Percentiles rank a stretch among this genome's conserved stretches.
Conservation (phyloP, 2,113 vertebrate species). For the Tamias sibiricus region DNA sequence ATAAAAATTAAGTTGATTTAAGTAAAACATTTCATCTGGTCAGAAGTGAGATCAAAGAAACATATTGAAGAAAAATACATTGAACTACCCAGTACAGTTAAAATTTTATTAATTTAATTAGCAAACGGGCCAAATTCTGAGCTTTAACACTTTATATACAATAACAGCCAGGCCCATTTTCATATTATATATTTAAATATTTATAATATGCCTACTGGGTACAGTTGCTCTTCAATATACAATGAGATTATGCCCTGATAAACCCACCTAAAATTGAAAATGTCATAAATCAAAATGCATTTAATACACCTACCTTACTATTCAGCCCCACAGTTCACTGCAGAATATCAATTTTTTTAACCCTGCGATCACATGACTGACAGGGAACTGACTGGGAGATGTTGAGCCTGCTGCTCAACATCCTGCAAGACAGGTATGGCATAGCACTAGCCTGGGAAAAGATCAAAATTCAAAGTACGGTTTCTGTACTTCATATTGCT, state of each 20-base stretch:
- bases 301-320: background rate
- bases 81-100: background rate
- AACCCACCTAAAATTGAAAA: background rate
- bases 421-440: background rate
- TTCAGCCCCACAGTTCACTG: background rate
- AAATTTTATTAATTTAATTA: constrained; percentile 45
- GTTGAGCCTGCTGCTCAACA: too few species aligned
- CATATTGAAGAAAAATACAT: background rate
- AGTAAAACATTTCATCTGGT: constrained; percentile 26
- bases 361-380: background rate
- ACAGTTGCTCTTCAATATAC: background rate
- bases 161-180: background rate
- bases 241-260: background rate
- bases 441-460: background rate
- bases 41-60: constrained; percentile 28
- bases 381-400: too few species aligned
- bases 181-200: background rate
- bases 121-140: background rate
- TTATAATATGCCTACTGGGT: background rate
- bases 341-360: background rate
- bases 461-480: background rate
- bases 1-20: constrained; percentile 48
- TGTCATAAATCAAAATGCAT: background rate
- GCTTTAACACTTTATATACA: background rate
- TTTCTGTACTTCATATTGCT: background rate